Percentiles rank a stretch among this genome's conserved stretches.
phyloP scores from a whole-genome alignment of 2,113 vertebrate species.

The Onychorhynchus coronatus region DNA sequence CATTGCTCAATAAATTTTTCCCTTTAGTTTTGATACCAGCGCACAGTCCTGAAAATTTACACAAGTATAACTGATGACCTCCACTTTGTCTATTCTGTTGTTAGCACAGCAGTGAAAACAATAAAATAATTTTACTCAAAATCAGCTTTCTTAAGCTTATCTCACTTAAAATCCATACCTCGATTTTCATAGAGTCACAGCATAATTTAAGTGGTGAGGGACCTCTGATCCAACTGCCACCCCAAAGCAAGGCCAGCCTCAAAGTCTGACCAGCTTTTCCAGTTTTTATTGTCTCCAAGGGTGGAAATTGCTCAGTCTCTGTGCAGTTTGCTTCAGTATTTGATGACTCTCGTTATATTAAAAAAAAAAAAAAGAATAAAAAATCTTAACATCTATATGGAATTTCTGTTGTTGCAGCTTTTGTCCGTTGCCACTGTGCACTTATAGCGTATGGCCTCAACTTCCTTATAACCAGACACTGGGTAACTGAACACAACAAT shows the following conservation, averaged over 20 bases:
- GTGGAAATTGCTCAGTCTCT: not conserved
- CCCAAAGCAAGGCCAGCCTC: not conserved
- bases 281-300: not conserved
- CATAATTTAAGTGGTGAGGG: not conserved
- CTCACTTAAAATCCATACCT: not conserved
- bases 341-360: not conserved
- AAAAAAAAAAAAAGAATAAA: not conserved
- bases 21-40: constrained; percentile 2
- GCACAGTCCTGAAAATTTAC: not conserved
- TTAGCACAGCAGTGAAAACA: not conserved
- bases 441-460: not conserved
- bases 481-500: not conserved
- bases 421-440: not conserved
- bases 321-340: not conserved
- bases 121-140: not conserved
- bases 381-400: not conserved
- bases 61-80: not conserved
- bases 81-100: not conserved
- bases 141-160: not conserved
- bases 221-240: not conserved
- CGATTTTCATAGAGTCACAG: not conserved
- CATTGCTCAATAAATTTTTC: constrained; percentile 31
- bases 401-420: not conserved
- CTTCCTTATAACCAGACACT: not conserved
- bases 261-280: not conserved